These are phyloP conservation scores for Eupithecia subfuscata DNA, from an alignment of 2,888 invertebrate genomes.

Conservation along the genomic window DNA sequence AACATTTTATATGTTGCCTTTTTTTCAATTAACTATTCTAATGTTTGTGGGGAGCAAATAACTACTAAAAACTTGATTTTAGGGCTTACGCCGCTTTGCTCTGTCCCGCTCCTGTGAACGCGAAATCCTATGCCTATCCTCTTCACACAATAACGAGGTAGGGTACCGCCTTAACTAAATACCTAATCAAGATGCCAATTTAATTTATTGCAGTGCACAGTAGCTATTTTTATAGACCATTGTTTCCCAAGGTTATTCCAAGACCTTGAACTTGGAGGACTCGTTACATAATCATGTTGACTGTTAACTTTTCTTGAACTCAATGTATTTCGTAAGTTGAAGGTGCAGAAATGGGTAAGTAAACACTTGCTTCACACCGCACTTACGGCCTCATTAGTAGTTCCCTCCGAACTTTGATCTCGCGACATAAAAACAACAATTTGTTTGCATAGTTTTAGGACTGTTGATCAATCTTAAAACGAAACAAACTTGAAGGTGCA, in stretches of 20 bases:
- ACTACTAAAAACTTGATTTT: too few species aligned
- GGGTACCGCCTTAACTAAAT: too few species aligned
- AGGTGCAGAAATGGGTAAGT: background rate
- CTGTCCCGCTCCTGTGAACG: too few species aligned
- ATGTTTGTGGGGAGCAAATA: too few species aligned
- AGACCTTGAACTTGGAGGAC: constrained; percentile 10
- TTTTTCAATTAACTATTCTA: too few species aligned
- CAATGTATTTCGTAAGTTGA: background rate
- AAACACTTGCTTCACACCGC: constrained; percentile 4
- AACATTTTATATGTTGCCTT: too few species aligned
- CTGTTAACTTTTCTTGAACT: constrained; percentile 8
- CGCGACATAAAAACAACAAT: background rate
- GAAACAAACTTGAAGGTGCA: background rate
- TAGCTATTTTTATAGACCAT: background rate
- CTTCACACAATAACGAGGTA: too few species aligned
- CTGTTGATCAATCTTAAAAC: background rate
- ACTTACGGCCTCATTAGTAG: background rate
- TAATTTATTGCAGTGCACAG: background rate
- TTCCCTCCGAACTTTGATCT: background rate
- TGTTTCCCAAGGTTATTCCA: background rate
- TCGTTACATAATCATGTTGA: constrained; percentile 3
- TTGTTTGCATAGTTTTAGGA: background rate
- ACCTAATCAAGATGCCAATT: background rate
- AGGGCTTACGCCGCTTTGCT: too few species aligned
- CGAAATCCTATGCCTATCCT: too few species aligned